Percentiles rank a stretch among this genome's conserved stretches.
These are phyloP conservation scores for Drosophila meridionalis DNA, from an alignment of 2,888 invertebrate genomes.

Conservation along the genomic window DNA sequence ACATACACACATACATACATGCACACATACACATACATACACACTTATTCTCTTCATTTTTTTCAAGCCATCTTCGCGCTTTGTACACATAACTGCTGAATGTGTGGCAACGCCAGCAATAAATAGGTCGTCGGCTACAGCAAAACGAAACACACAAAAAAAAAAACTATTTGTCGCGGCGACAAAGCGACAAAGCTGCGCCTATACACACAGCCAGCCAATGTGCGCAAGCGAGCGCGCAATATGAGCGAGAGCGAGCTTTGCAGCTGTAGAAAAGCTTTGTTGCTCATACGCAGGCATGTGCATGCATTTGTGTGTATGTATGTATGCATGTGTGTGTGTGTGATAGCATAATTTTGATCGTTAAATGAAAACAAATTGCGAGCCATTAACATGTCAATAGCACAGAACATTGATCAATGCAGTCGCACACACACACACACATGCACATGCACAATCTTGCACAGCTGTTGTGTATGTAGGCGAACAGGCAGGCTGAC, in stretches of 20 bases:
- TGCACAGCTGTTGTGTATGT: slow-evolving; percentile 38
- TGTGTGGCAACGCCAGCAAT: slow-evolving; percentile 55
- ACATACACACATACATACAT: neutral
- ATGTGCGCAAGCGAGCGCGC: slow-evolving; percentile 27
- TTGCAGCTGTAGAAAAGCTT: slow-evolving; percentile 58
- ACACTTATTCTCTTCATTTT: neutral
- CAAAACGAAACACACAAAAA: neutral
- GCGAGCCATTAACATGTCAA: slow-evolving; percentile 56
- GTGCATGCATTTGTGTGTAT: slow-evolving; percentile 1
- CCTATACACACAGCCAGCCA: slow-evolving; percentile 3
- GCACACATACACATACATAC: neutral
- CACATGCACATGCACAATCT: neutral
- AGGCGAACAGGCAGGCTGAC: too few relatives aligned
- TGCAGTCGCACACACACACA: slow-evolving; percentile 20
- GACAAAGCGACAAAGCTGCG: slow-evolving; percentile 42
- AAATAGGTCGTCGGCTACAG: slow-evolving; percentile 73
- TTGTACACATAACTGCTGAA: slow-evolving; percentile 18
- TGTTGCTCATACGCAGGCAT: slow-evolving; percentile 1
- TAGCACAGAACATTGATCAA: slow-evolving; percentile 50
- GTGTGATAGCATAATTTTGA: slow-evolving; percentile 34
- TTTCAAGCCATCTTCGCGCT: neutral
- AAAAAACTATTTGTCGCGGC: slow-evolving; percentile 56
- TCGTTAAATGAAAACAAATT: slow-evolving; percentile 57
- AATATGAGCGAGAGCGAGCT: slow-evolving; percentile 20
- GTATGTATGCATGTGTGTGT: slow-evolving; percentile 6